Evolutionary conservation across 2,888 invertebrate genomes (phyloP), one percentile per base, ranked within the genome.

Genomic region (Eulithis testata): DNA sequence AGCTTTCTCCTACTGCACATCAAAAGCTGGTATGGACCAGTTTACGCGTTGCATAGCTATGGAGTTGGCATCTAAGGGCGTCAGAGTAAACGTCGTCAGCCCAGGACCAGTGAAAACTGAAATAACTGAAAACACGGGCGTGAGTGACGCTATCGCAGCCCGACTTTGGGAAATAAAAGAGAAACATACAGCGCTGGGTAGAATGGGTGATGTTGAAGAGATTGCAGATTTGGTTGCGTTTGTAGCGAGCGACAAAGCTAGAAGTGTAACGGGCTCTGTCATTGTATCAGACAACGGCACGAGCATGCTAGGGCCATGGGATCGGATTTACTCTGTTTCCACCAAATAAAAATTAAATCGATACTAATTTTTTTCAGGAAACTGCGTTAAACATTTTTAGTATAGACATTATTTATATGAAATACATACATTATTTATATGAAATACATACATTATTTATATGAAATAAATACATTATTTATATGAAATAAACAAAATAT

Each of bases 21-120:
- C 81, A 0, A 81, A 81, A 49, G 80, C 81, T 5, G 80, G 71
- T 3, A 84, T 98, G 11, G 98, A 98, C 89, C 98, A 98, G 81
- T 95, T 99, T 72, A 98, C 98, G 0, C 94, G 96, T 76, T 97
- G 97, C 81, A 91, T 95, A 4, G 98, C 98, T 2, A 86, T 98
- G 44, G 98, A 97, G 75, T 87, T 97, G 51, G 96, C 96, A 43
- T 69, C 93, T 0, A 95, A 95, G 77, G 94, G 95, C 65, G 96
- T 98, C 0, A 92, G 98, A 55, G 97, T 96, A 0, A 98, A 98
- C 85, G 93, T 95, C 55, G 96, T 98, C 0, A 97, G 97, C 86
- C 98, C 98, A n/a, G 98, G 98, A 11, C 98, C 98, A 0, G 95
- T 96, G 2, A 80, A 95, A 8, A 78, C 81, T n/a, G 75, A 77